Evolutionary conservation across 2,113 vertebrate species (phyloP), one percentile per base, ranked within the genome.

Genomic region (Cynocephalus volans): DNA sequence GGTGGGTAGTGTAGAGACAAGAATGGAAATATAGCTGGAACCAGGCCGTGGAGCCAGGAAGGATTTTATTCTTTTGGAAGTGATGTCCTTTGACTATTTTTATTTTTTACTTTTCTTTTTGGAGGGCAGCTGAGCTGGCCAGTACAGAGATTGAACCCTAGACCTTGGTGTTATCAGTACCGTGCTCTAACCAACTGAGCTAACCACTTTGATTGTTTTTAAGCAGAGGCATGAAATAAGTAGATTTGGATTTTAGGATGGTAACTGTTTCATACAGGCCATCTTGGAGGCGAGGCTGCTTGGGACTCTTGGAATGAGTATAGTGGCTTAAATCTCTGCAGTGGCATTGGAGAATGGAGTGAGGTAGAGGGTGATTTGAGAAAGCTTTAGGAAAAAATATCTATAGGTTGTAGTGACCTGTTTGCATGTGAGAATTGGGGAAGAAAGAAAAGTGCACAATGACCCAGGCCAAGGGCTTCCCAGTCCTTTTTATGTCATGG

Each of bases 311-410:
- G 1, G 24, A 28, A 7, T 5, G n/a, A 67, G 21, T 65, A 6
- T 11, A 17, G 62, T 54, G 18, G 9, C 41, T 85, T 45, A 80
- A n/a, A 10, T 31, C 24, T 84, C 48, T 83, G 36, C 70, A 50
- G 28, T 18, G n/a, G 28, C 19, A 1, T 21, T 52, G 64, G 56
- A 58, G 15, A 50, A 31, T 26, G 23, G 21, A 64, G 58, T 52
- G 31, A 65, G 5, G 36, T 70, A 7, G 72, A 21, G 31, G 56
- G 10, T 31, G 18, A 1, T 65, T 85, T 81, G 60, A 82, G 75
- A 79, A 70, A 26, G 50, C 70, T 84, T 87, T 60, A 75, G 79
- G 75, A 12, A 93, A 77, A 86, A n/a, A 26, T 67, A 80, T 62
- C 33, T 33, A 9, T 52, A 58, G 54, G 67, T 90, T 24, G 26